A percentile compares a stretch with the other conserved stretches of the same genome.
These are phyloP conservation scores for Aspidiotus rigidus DNA, from an alignment of 2,888 invertebrate genomes.

Conservation along the genomic window DNA sequence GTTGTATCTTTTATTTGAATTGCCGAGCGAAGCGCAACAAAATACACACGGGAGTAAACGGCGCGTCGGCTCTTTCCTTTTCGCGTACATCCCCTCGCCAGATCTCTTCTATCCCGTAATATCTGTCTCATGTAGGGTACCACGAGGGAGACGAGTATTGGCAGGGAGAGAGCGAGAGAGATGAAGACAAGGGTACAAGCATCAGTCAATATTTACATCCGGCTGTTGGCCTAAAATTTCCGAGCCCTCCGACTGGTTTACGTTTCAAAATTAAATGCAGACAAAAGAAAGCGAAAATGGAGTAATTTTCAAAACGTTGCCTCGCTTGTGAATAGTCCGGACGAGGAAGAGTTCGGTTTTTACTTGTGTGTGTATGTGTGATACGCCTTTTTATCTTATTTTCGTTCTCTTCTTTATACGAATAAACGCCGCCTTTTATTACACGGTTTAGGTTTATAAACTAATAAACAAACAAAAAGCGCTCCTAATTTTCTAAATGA, in stretches of 20 bases:
- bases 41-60: slow-evolving; percentile 17
- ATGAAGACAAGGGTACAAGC: slow-evolving; percentile 30
- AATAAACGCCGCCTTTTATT: not conserved
- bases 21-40: slow-evolving; percentile 27
- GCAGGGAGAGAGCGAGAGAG: not conserved
- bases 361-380: not conserved
- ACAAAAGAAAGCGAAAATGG: slow-evolving; percentile 19
- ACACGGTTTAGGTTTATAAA: not conserved
- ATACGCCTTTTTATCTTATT: slow-evolving; percentile 22
- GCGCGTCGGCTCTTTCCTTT: slow-evolving; percentile 17
- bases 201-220: slow-evolving; percentile 33
- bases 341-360: too few species aligned
- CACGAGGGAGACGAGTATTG: not conserved
- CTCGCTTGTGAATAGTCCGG: too few species aligned
- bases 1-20: slow-evolving; percentile 32
- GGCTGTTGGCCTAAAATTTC: slow-evolving; percentile 30
- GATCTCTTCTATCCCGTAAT: not conserved
- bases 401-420: not conserved
- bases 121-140: not conserved
- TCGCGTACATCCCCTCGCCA: slow-evolving; percentile 2
- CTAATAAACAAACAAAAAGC: slow-evolving; percentile 3
- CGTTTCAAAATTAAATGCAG: slow-evolving; percentile 30
- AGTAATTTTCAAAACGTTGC: slow-evolving; percentile 26
- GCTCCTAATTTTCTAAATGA: not conserved
- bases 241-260: slow-evolving; percentile 24